Base-by-base conservation (phyloP, 2,797 vertebrate genomes). In the Gastrophryne carolinensis region DNA sequence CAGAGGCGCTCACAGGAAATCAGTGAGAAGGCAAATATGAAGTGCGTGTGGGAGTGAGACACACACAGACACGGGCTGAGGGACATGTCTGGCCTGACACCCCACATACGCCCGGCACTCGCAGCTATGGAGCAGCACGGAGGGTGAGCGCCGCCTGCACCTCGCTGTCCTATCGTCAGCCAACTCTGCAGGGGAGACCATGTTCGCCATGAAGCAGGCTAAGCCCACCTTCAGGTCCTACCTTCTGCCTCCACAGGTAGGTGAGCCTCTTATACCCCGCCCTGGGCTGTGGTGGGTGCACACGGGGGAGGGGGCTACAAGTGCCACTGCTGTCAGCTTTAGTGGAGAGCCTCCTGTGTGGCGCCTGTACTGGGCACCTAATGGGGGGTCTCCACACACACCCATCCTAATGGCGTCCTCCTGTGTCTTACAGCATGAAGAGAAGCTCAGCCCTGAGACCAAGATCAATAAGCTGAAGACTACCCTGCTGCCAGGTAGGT, bases 391-490 rank as follows among this genome's bases (percentile, higher is more conserved):
- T 27, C 21, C 1, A 44, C 56, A 57, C 24, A 32, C 24, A 52
- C n/a, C 27, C 12, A 39, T 37, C 44, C 30, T 26, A 30, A 41
- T 19, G 15, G 1, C 3, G 10, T 2, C 23, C 26, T 9, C 6
- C 19, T 21, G n/a, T 85, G 17, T 81, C 0, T 78, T 84, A 60
- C 81, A 98, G 96, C 87, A 89, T 44, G 95, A 97, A 27, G 88
- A 92, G 53, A 92, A 89, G 83, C 88, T 88, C 82, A 85, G 79
- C 0, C 90, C 94, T 76, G 93, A 95, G 49, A 91, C 90, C 69
- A 93, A 93, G 63, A 92, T 96, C 79, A 98, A 94, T 85, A 98
- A 94, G 80, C 86, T 99, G 87, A 96, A 98, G 79, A 91, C 96
- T 0, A 90, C 90, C 54, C 91, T 99, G 83, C 84, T 99, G 84